phyloP scores from a whole-genome alignment of 92 coral and sea anemone genomes.

The Metridium senile region DNA sequence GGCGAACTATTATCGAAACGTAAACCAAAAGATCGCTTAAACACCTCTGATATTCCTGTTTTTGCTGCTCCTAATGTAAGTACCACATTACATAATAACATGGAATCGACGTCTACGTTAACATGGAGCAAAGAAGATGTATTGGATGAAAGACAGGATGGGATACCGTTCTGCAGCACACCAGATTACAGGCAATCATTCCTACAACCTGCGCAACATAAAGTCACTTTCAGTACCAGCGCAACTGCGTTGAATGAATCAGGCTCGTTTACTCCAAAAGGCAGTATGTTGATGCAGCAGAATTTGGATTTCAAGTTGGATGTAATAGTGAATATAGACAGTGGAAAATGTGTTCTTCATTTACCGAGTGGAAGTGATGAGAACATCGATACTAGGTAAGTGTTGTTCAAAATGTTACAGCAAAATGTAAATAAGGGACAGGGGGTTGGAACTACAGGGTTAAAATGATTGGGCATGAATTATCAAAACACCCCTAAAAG shows the following conservation, averaged over 20 bases:
- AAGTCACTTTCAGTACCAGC: constrained; percentile 76
- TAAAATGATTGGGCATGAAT: too few relatives aligned
- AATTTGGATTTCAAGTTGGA: constrained; percentile 95
- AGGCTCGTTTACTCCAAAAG: constrained; percentile 52
- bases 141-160: not conserved
- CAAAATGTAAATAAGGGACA: not conserved
- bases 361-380: constrained; percentile 77
- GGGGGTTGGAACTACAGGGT: too few relatives aligned
- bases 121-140: constrained; percentile 17
- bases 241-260: constrained; percentile 56
- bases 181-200: constrained; percentile 30
- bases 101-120: constrained; percentile 3
- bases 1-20: constrained; percentile 33
- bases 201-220: constrained; percentile 33
- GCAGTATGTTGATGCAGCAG: constrained; percentile 57
- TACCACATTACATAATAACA: too few relatives aligned
- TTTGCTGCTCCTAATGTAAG: constrained; percentile 6
- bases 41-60: constrained; percentile 41
- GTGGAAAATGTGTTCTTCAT: constrained; percentile 94
- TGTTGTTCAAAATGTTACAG: not conserved
- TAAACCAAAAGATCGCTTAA: not conserved
- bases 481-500: too few relatives aligned
- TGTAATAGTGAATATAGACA: constrained; percentile 89
- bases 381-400: constrained; percentile 66
- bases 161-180: constrained; percentile 26